Evolutionary conservation across 1,140 invertebrate species (phyloP), one percentile per base, ranked within the genome.

Genomic region (Drosophila orena): DNA sequence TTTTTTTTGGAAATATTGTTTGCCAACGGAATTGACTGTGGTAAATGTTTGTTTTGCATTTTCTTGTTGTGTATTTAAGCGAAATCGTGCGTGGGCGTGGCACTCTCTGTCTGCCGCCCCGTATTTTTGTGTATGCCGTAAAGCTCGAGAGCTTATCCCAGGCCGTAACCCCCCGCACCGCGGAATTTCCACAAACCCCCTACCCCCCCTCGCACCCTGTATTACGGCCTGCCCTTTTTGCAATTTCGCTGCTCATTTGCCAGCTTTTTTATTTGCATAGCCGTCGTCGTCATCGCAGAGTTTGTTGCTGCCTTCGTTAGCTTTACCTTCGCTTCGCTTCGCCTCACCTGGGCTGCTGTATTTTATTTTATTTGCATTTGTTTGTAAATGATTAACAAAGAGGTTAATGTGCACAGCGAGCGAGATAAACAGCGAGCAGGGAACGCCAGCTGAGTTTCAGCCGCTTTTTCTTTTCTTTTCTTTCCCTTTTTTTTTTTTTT

Each of bases 341-440:
- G 50, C 24, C 34, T 35, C 37, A 14, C 71, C 35, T 38, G 43
- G 34, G 30, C 54, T 76, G 64, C 59, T 86, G 54, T 86, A 64
- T 79, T 89, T 89, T 89, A 84, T 89, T 84, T 88, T 79, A 84
- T 88, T 88, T 89, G 79, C 83, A 88, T 88, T 90, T 88, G 83
- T 88, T 88, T 89, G 81, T 84, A 89, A 88, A 88, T 88, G 84
- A 88, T 88, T 88, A 89, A 90, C 75, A 88, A 90, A 90, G 83
- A 88, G 83, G 84, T 88, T 88, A 89, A 90, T 90, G 84, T 88
- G 83, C 75, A 83, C 64, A 56, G 56, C 61, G 77, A 58, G 53
- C 55, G 49, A 68, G 71, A 75, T 71, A 81, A 78, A 70, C 68
- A 84, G 81, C 78, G 52, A 74, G 58, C 54, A 57, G 74, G 70